Conservation (phyloP, 2,113 vertebrate species). For the Numenius arquata region DNA sequence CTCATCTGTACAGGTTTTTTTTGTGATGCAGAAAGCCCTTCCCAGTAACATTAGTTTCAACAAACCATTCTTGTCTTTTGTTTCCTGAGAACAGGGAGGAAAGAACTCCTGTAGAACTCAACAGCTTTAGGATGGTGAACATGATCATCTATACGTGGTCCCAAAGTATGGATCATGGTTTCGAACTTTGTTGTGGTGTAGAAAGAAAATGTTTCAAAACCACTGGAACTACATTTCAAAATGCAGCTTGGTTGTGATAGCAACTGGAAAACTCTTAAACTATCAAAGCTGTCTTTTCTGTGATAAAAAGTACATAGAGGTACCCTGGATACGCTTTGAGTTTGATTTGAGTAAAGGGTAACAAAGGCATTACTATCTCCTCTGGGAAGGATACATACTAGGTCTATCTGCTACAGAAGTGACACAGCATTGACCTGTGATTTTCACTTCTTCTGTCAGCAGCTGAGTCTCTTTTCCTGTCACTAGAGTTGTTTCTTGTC, state of each 20-base stretch:
- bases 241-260: background rate
- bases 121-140: background rate
- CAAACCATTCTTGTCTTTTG: background rate
- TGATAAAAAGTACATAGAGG: background rate
- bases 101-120: background rate
- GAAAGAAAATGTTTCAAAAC: background rate
- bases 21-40: background rate
- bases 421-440: background rate
- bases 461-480: background rate
- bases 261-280: background rate
- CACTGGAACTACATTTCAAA: background rate
- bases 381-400: background rate
- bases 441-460: background rate
- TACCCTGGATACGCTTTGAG: background rate
- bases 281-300: background rate
- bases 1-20: background rate
- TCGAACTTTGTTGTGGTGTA: background rate
- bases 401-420: background rate
- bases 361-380: background rate
- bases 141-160: background rate
- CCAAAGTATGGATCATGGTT: background rate
- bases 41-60: background rate
- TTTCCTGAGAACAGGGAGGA: background rate
- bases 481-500: background rate
- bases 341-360: background rate